Base-by-base conservation (phyloP, 1,140 invertebrate genomes). In the Mercenaria mercenaria region DNA sequence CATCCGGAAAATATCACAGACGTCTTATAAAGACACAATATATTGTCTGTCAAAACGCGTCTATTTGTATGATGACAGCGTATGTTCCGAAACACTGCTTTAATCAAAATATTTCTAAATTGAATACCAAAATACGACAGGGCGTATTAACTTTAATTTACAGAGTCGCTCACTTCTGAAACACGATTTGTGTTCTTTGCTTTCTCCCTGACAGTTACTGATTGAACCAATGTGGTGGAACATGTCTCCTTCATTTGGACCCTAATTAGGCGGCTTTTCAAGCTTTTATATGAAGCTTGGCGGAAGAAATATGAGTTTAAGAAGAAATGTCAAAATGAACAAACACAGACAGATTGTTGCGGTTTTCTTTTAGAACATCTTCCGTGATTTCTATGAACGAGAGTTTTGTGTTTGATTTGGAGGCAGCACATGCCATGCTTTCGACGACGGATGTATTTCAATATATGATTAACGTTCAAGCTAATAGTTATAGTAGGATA, bases 61-160 rank as follows among this genome's bases (percentile, higher is more conserved):
- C 52, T 76, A 47, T 86, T 26, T 67, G 59, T 26, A 41, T 20
- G 34, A 64, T 82, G 84, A 76, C 69, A 87, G 84, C 69, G 69
- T 87, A 76, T 87, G 84, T 59, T 87, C 50, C 47, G 47, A 77
- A 34, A 87, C 67, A 87, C 10, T 87, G 72, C 18, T 41, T 77
- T 87, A 77, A 87, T 87, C 69, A 87, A 43, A 76, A 87, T 87
- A 64, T 56, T 87, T 76, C 84, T 39, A 87, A 87, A 87, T 87
- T 87, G 84, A 87, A 77, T 87, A 87, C 76, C 43, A 41, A 87
- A 87, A 50, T 87, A 87, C n/a, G 67, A 39, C 72, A n/a, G 50
- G 2, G 1, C 39, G 34, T 56, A 87, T 87, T 76, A 87, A 76
- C 84, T 76, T 76, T 87, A 87, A 76, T 77, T 77, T 77, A 56